Conservation (phyloP, 2,797 vertebrate species). For the Poecilia wingei region DNA sequence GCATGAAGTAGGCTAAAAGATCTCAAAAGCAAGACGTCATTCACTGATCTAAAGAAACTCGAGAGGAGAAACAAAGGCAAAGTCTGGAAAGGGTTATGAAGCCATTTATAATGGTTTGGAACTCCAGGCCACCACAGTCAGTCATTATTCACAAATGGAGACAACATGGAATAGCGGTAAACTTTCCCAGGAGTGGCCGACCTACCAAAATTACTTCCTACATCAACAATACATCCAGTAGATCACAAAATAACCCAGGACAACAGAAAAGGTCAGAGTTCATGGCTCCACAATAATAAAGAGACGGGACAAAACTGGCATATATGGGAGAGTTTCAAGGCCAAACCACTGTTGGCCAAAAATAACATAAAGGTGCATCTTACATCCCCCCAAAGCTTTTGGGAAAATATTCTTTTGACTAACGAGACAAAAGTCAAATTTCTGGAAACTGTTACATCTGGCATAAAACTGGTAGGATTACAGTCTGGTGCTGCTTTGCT, state of each 20-base stretch:
- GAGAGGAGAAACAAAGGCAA: not conserved
- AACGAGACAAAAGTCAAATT: not conserved
- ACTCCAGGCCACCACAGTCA: not conserved
- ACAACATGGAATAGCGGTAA: not conserved
- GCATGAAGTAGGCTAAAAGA: not conserved
- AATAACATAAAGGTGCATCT: not conserved
- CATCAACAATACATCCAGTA: not conserved
- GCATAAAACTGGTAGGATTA: no score
- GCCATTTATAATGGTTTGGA: not conserved
- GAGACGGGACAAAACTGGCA: not conserved
- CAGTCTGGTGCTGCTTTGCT: no score
- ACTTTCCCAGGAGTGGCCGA: not conserved
- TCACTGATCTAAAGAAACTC: not conserved
- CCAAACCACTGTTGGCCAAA: not conserved
- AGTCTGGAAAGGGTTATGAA: not conserved
- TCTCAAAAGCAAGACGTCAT: not conserved
- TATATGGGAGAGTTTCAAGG: not conserved
- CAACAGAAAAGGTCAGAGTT: not conserved
- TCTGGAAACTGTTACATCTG: not conserved
- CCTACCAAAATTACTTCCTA: not conserved
- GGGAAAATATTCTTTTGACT: not conserved
- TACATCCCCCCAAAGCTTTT: not conserved
- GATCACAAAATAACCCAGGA: not conserved
- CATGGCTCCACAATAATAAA: not conserved
- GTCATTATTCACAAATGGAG: constrained; percentile 1